Evolutionary conservation across 2,797 vertebrate species (phyloP), one percentile per base, ranked within the genome.

Genomic region (Diceros bicornis): DNA sequence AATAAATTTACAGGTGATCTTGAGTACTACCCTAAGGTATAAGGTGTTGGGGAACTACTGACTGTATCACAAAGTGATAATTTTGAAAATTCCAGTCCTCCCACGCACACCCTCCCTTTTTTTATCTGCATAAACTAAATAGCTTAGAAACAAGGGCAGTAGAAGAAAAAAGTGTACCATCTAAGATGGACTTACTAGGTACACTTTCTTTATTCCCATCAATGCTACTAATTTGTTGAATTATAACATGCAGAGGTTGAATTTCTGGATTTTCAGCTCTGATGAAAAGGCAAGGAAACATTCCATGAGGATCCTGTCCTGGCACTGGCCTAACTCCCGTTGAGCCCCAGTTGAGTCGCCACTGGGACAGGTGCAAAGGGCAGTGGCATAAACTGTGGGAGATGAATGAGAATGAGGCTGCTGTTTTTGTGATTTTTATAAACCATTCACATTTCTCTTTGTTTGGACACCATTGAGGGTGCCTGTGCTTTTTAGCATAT

Each of bases 401-500:
- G 55, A 68, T 66, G 95, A 86, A 89, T 92, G 41, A 64, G 77
- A 89, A 75, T 1, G 37, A 88, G 79, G 23, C 78, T 71, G 66
- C 52, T 4, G 20, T 37, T 75, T 71, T 61, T 64, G 78, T 94
- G 91, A 55, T 79, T 89, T 96, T 97, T 69, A 93, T 68, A 87
- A 93, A 89, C 82, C 91, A 41, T 64, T 89, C 94, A 93, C 89
- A 84, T 83, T 85, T 84, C 71, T 91, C 86, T 96, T 93, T 88
- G 44, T 96, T 82, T 61, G 69, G 93, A 66, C 0, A 8, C 91
- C 91, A 77, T n/a, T 87, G 86, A 97, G 50, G 47, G 52, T 86
- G 72, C 37, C 82, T 71, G 41, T 44, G 84, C 85, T 93, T 91
- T 85, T 98, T 97, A 89, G 93, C 97, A 95, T 95, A 94, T 95